These are phyloP conservation scores for Gonocerus acuteangulatus DNA, from an alignment of 2,888 invertebrate genomes.

Conservation along the genomic window DNA sequence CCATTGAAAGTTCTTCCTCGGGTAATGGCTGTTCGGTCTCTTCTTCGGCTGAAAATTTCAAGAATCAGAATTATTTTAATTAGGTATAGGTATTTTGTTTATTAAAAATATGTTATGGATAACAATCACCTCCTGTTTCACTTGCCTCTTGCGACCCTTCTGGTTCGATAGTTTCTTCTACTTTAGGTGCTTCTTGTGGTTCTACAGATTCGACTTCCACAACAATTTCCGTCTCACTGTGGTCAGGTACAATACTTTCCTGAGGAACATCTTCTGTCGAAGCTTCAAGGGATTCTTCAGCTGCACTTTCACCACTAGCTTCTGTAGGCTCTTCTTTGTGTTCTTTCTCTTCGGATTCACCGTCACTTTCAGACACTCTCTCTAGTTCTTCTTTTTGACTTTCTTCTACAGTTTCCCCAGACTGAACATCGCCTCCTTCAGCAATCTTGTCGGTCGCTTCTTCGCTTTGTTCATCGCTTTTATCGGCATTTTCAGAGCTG, in stretches of 20 bases:
- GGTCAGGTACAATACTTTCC: neutral
- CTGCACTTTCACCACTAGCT: slow-evolving; percentile 35
- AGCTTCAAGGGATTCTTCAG: slow-evolving; percentile 33
- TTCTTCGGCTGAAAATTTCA: slow-evolving; percentile 23
- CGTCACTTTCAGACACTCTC: slow-evolving; percentile 40
- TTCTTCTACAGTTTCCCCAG: neutral
- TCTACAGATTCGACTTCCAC: too few relatives aligned
- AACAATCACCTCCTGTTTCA: neutral
- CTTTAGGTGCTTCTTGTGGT: neutral
- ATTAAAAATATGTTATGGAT: too few relatives aligned
- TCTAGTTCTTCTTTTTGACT: too few relatives aligned
- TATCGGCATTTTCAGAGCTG: slow-evolving; percentile 34
- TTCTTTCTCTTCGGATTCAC: slow-evolving; percentile 30
- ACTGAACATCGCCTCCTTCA: neutral
- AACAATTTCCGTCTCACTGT: neutral
- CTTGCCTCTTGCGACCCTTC: slow-evolving; percentile 24
- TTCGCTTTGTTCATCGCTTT: slow-evolving; percentile 39
- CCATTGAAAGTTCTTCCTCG: slow-evolving; percentile 58
- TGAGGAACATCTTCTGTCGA: slow-evolving; percentile 14
- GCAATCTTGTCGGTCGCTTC: slow-evolving; percentile 25
- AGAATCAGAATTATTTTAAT: neutral
- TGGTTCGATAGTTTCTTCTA: neutral
- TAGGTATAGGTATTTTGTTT: too few relatives aligned
- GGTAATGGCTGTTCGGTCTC: slow-evolving; percentile 45
- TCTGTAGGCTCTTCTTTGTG: neutral